Base-by-base conservation (phyloP, 2,888 invertebrate species). In the Halocaridina rubra region DNA sequence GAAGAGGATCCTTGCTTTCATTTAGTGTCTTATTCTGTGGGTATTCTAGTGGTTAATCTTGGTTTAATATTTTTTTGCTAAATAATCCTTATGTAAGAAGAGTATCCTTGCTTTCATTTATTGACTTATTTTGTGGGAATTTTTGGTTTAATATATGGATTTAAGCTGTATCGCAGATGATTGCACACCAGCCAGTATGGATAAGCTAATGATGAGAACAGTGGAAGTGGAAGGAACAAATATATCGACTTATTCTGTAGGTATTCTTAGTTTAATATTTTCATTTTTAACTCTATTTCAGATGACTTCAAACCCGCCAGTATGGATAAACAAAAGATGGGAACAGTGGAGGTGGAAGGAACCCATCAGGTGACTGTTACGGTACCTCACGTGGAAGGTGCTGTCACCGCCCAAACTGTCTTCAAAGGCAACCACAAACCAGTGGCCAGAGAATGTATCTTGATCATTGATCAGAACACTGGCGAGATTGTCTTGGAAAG, bases 281-380 rank as follows among this genome's bases (percentile, higher is more conserved):
- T 5, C 19, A 4, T 53, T 53, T 53, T 0, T 46, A 13, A 13
- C 19, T 53, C 5, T 53, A 19, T 78, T 61, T 33, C 74, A 88
- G 88, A 98, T 95, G 98, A 98, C 92, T 98, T 98, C 91, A 98
- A 98, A 91, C 98, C 98, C 89, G 98, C 98, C n/a, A 98, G 98
- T 89, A 97, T 98, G 80, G 98, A 98, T 91, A 94, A 95, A 69
- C 95, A 95, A 90, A 96, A 97, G 92, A 95, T 96, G 93, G 97
- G 98, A 53, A 94, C 94, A 30, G 94, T 98, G 84, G 97, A 97
- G 91, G 95, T 98, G 88, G 96, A 96, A 89, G 88, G 85, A 1
- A 87, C 87, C 53, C 93, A 94, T 89, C 96, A 95, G 90, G 92
- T 93, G 19, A 96, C 97, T 92, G 96, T 98, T 90, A 96, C 96